phyloP scores from a whole-genome alignment of 2,113 vertebrate genomes.

The Baryphthengus martii region DNA sequence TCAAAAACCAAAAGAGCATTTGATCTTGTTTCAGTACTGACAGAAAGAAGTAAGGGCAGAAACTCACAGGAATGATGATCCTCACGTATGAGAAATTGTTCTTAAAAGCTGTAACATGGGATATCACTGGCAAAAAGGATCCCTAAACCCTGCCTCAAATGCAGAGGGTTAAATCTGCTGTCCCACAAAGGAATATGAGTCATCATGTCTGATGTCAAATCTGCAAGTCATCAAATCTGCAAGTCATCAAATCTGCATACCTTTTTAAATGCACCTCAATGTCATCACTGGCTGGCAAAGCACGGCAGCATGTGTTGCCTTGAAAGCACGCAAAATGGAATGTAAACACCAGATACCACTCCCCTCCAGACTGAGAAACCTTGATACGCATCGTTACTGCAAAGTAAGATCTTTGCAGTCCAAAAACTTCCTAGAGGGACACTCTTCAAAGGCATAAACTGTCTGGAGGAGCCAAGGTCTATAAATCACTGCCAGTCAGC shows the following conservation, averaged over 20 bases:
- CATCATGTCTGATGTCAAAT: background rate
- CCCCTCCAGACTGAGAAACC: background rate
- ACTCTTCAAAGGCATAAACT: background rate
- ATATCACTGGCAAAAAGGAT: background rate
- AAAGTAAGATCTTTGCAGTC: background rate
- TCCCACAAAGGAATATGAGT: background rate
- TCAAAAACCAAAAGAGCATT: background rate
- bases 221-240: background rate
- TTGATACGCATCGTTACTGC: background rate
- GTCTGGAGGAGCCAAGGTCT: background rate
- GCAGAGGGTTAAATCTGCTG: background rate
- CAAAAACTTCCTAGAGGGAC: background rate
- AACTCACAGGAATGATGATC: background rate
- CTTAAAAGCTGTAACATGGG: background rate
- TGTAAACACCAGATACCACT: background rate
- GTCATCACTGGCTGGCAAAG: background rate
- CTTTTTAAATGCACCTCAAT: background rate
- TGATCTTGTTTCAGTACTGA: background rate
- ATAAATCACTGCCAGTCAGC: slow-evolving; percentile 8
- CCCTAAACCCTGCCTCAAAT: background rate
- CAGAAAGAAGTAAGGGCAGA: background rate
- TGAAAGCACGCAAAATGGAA: background rate
- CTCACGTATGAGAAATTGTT: background rate
- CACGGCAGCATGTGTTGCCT: background rate
- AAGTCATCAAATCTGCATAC: background rate